These are phyloP conservation scores for Bergia puertoricense DNA, from an alignment of 92 coral and sea anemone genomes.

Conservation along the genomic window DNA sequence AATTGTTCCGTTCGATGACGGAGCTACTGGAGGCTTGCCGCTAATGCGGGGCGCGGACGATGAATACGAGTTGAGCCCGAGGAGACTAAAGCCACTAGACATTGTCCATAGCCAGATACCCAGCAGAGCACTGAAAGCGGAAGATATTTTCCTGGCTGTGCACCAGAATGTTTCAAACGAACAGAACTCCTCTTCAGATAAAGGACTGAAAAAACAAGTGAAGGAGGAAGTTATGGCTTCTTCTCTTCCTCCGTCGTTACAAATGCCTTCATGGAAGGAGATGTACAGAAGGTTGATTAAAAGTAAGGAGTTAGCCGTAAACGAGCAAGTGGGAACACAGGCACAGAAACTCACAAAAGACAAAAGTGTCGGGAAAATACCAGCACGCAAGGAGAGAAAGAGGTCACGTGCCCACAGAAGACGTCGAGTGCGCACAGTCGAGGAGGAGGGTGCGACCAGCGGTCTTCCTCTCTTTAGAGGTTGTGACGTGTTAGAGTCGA, in stretches of 20 bases:
- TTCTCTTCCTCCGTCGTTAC: not conserved
- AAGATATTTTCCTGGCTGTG: too few relatives aligned
- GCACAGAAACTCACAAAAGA: not conserved
- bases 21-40: not conserved
- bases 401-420: not conserved
- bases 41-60: too few relatives aligned
- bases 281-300: not conserved
- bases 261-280: not conserved
- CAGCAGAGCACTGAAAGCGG: not conserved
- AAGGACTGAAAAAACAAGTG: too few relatives aligned
- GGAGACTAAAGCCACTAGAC: not conserved
- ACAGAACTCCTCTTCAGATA: too few relatives aligned
- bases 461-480: too few relatives aligned
- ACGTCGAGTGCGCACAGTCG: not conserved
- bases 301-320: not conserved
- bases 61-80: not conserved
- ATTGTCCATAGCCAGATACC: constrained; percentile 1
- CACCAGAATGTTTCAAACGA: too few relatives aligned
- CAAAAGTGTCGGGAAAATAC: not conserved
- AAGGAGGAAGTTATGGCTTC: not conserved
- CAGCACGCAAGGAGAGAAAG: not conserved
- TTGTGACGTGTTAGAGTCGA: too few relatives aligned
- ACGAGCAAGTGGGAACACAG: not conserved
- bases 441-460: too few relatives aligned
- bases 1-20: not conserved